phyloP scores from a whole-genome alignment of 1,140 invertebrate species.

The Steinernema feltiae region DNA sequence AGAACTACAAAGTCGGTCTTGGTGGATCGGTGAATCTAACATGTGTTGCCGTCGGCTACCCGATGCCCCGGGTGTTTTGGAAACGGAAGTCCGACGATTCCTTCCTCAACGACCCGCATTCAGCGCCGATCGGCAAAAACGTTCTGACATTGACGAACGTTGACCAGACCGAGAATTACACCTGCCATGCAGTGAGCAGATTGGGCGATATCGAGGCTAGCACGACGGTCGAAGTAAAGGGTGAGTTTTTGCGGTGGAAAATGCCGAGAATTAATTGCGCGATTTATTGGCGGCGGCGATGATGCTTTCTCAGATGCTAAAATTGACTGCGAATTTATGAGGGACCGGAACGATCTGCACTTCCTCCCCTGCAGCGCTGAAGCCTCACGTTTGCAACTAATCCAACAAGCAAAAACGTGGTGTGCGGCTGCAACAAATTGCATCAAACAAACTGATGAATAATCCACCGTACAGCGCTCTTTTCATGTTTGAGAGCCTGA shows the following conservation, averaged over 20 bases:
- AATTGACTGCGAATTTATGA: neutral
- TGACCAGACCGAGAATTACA: slow-evolving; percentile 86
- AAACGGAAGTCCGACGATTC: slow-evolving; percentile 34
- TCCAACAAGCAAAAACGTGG: too few relatives aligned
- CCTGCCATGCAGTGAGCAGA: slow-evolving; percentile 86
- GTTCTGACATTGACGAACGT: slow-evolving; percentile 78
- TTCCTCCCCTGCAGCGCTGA: too few relatives aligned
- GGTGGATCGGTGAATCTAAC: slow-evolving; percentile 83
- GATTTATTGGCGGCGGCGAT: neutral
- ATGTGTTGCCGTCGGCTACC: slow-evolving; percentile 90
- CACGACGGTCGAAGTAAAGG: slow-evolving; percentile 85
- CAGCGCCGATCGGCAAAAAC: slow-evolving; percentile 66
- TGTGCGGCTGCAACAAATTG: too few relatives aligned
- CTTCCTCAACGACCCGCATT: slow-evolving; percentile 39
- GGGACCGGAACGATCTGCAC: too few relatives aligned
- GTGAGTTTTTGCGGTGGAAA: slow-evolving; percentile 63
- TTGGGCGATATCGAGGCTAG: slow-evolving; percentile 80
- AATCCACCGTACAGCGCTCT: too few relatives aligned
- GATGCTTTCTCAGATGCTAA: neutral
- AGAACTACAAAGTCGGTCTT: slow-evolving; percentile 77
- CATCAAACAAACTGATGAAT: too few relatives aligned
- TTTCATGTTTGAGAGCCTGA: too few relatives aligned
- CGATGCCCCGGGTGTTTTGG: slow-evolving; percentile 90
- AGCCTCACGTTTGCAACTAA: too few relatives aligned
- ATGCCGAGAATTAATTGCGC: slow-evolving; percentile 12